phyloP scores from a whole-genome alignment of 2,888 invertebrate genomes.

The Lapara coniferarum region DNA sequence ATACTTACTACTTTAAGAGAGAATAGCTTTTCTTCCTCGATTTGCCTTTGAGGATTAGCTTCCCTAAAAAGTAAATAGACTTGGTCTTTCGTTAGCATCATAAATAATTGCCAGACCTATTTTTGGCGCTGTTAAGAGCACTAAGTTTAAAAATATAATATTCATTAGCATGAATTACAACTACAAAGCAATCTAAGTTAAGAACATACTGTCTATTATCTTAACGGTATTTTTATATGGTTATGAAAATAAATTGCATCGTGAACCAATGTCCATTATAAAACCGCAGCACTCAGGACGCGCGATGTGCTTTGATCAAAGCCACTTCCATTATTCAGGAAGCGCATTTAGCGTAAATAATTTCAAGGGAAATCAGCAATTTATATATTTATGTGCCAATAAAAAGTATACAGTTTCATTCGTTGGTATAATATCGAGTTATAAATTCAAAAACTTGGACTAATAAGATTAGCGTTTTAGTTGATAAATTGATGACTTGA shows the following conservation, averaged over 20 bases:
- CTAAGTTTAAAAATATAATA: not conserved
- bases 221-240: constrained; percentile 1
- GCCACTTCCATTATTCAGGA: not conserved
- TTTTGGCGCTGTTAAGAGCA: too few relatives aligned
- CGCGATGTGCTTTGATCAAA: not conserved
- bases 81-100: too few relatives aligned
- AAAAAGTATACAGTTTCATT: not conserved
- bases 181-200: not conserved
- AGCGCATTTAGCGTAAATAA: not conserved
- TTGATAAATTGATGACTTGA: too few relatives aligned
- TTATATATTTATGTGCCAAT: not conserved
- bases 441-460: too few relatives aligned
- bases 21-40: too few relatives aligned
- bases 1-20: too few relatives aligned
- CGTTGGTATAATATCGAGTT: not conserved
- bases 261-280: not conserved
- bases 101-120: too few relatives aligned
- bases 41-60: too few relatives aligned
- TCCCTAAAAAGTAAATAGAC: too few relatives aligned
- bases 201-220: not conserved
- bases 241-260: not conserved
- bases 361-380: not conserved
- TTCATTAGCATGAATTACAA: not conserved
- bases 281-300: not conserved
- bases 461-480: too few relatives aligned